Evolutionary conservation across 2,888 invertebrate species (phyloP), one percentile per base, ranked within the genome.

Genomic region (Amiota mariae): DNA sequence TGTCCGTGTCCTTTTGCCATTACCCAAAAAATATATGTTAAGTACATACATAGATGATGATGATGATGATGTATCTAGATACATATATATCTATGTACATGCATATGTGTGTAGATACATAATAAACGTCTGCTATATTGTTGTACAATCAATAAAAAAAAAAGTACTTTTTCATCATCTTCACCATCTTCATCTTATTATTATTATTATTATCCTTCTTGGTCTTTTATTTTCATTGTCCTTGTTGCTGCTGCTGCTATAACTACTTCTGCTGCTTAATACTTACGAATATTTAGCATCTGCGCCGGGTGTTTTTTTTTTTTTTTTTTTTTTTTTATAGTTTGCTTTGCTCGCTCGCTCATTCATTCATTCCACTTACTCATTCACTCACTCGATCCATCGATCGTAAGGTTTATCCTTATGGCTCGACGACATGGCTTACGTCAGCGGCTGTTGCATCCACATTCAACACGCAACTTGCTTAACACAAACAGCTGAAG

Each of bases 271-370:
- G 54, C 6, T 51, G 54, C 3, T 12, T 51, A n/a, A 54, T 54
- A 12, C n/a, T n/a, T n/a, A 54, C n/a, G n/a, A 54, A 12, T n/a
- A 54, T 83, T 81, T 84, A 84, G 79, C 83, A 84, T 85, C 83
- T 84, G 83, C 83, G 83, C 83, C 83, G 83, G 83, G 85, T 84
- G 83, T 84, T 85, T 78, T 79, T 75, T 15, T n/a, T n/a, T 57
- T n/a, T 57, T 57, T 13, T 57, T 57, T 57, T 8, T 36, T 6
- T 6, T 36, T 70, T 75, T 1, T 48, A 13, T 63, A 36, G 10
- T 15, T 56, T 6, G 9, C 36, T 36, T n/a, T 20, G n/a, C 63
- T 63, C 20, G n/a, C 20, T 63, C 20, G 8, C 11, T 63, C 24
- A 20, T 36, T 36, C 36, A 36, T 36, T 36, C 36, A 36, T 36